phyloP scores from a whole-genome alignment of 2,888 invertebrate genomes.

The Philaethria dido region DNA sequence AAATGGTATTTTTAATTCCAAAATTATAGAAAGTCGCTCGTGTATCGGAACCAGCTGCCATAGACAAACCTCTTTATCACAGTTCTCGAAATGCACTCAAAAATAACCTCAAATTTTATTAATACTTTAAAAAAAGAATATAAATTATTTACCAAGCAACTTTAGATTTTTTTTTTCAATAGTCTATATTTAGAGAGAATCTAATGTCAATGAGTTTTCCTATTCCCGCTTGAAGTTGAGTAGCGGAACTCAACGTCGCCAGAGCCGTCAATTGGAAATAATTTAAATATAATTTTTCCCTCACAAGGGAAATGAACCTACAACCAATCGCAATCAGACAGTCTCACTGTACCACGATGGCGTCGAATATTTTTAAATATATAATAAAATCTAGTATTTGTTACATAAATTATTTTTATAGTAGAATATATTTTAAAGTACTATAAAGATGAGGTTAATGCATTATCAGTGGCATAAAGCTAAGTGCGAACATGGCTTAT shows the following conservation, averaged over 20 bases:
- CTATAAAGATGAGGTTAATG: slow-evolving; percentile 52
- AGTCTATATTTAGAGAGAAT: too few species aligned
- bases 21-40: slow-evolving; percentile 39
- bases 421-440: slow-evolving; percentile 30
- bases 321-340: too few species aligned
- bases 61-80: slow-evolving; percentile 82
- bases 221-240: too few species aligned
- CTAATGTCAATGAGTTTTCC: too few species aligned
- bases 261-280: too few species aligned
- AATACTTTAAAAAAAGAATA: slow-evolving; percentile 1
- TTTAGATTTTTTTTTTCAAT: too few species aligned
- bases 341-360: too few species aligned
- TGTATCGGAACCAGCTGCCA: slow-evolving; percentile 50
- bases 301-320: too few species aligned
- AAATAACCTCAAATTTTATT: slow-evolving; percentile 39
- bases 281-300: too few species aligned
- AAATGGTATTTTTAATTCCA: slow-evolving; percentile 48
- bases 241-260: too few species aligned
- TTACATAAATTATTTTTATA: not conserved
- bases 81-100: slow-evolving; percentile 78
- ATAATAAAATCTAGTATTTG: not conserved
- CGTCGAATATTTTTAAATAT: not conserved
- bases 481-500: slow-evolving; percentile 76
- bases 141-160: too few species aligned
- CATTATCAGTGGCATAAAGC: slow-evolving; percentile 75